Evolutionary conservation across 2,113 vertebrate genomes (phyloP).

Genomic region (Pollimyrus isidori): DNA sequence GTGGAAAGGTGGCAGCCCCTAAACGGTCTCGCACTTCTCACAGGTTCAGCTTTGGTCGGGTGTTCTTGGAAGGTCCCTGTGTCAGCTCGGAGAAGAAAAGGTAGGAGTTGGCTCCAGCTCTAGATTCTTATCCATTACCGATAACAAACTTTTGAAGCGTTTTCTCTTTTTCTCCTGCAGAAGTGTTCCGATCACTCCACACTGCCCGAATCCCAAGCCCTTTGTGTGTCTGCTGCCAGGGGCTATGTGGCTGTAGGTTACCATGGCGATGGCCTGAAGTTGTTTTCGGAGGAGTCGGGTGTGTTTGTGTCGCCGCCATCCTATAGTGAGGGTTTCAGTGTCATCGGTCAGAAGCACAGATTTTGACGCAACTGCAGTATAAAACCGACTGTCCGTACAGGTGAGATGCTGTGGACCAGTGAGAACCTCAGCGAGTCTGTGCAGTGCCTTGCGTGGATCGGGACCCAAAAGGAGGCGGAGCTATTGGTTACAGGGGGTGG

Average conservation of each 20-base stretch:
- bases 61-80: conserved; percentile 57
- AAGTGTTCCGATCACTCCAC: conserved; percentile 28
- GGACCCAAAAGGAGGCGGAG: not conserved
- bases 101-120: conserved; percentile 33
- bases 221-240: conserved; percentile 60
- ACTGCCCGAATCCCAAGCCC: conserved; percentile 48
- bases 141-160: not conserved
- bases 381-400: conserved; percentile 39
- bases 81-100: conserved; percentile 38
- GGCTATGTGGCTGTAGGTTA: conserved; percentile 63
- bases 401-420: conserved; percentile 39
- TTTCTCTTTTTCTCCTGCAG: conserved; percentile 10
- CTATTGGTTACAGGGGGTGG: conserved; percentile 59
- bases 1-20: not conserved
- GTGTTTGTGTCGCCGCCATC: not conserved
- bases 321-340: not conserved
- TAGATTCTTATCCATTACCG: not conserved
- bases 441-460: conserved; percentile 60
- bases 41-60: conserved; percentile 79
- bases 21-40: conserved; percentile 2
- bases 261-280: conserved; percentile 58
- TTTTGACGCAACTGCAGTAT: not conserved
- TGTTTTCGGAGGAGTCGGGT: conserved; percentile 65
- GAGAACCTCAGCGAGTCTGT: conserved; percentile 42
- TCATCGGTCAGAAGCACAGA: not conserved